Base-by-base conservation (phyloP, 2,113 vertebrate genomes). In the Corydoras maculifer region DNA sequence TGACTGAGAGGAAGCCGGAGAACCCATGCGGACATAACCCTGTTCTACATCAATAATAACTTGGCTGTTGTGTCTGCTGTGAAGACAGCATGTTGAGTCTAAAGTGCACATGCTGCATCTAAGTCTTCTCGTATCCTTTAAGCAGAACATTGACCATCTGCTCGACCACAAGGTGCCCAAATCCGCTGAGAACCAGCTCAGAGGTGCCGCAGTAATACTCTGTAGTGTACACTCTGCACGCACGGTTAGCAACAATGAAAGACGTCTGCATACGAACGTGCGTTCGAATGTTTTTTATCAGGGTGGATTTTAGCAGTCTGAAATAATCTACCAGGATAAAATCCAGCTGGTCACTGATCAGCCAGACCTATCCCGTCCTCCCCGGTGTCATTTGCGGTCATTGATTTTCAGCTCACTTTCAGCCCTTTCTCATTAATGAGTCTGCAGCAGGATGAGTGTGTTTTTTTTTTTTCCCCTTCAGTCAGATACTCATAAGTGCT, bases 101-200 rank as follows among this genome's bases (percentile, higher is more conserved):
- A 0, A 9, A 25, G 77, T 60, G 35, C 58, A 35, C 73, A 75
- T 59, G 69, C 64, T 61, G 72, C 77, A 72, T 79, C 79, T 80
- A 86, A 85, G 80, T 83, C 84, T 80, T 32, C 35, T 75, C 78
- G 79, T 78, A 78, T 85, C 81, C 84, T 79, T 84, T 87, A 86
- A 88, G 86, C 82, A 83, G 80, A 29, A 43, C 75, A 68, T 79
- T 80, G 84, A 82, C 87, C 86, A 88, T 90, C 85, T 90, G 87
- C 82, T 85, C 72, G 13, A 53, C 75, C 77, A 18, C 59, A 73
- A 50, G 71, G 70, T 53, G 79, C 78, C 78, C 75, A 78, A 48
- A 65, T 72, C 69, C 79, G 77, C 59, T 0, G 54, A 57, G 74
- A 69, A 59, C 61, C 62, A 25, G 18, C 77, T 70, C 50, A 12